Conservation (phyloP, 1,140 invertebrate genomes). For the Macrocentrus cingulum region DNA sequence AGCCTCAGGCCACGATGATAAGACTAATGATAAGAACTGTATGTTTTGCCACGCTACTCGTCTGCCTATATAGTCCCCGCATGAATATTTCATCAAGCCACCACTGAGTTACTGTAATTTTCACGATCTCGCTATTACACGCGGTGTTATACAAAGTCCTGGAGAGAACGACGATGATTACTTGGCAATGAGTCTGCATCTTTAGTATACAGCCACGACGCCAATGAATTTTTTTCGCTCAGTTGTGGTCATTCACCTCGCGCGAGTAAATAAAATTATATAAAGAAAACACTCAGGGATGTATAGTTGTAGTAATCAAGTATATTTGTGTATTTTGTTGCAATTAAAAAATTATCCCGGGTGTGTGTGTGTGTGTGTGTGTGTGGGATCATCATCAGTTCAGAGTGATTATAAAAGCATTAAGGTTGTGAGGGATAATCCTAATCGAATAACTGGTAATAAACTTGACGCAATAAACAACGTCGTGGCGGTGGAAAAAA, state of each 20-base stretch:
- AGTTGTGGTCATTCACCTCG: background rate
- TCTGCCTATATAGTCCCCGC: background rate
- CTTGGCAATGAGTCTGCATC: constrained; percentile 17
- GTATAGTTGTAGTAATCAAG: too few species aligned
- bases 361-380: background rate
- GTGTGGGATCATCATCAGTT: background rate
- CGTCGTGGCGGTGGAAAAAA: constrained; percentile 19
- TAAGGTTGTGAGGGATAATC: constrained; percentile 12
- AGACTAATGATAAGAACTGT: constrained; percentile 1
- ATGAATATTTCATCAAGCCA: constrained; percentile 34
- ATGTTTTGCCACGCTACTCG: background rate
- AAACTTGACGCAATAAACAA: constrained; percentile 26
- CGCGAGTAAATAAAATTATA: background rate
- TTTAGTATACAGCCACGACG: constrained; percentile 4
- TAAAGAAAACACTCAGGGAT: too few species aligned
- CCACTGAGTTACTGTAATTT: constrained; percentile 26
- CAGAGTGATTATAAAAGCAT: constrained; percentile 23
- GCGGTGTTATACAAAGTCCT: constrained; percentile 12
- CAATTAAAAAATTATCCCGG: too few species aligned
- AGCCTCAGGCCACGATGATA: too few species aligned
- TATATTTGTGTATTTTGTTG: too few species aligned
- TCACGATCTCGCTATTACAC: constrained; percentile 15
- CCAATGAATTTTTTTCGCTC: background rate
- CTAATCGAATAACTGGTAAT: background rate
- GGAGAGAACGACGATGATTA: background rate